phyloP scores from a whole-genome alignment of 2,888 invertebrate genomes.

The Mactromeris polynyma region DNA sequence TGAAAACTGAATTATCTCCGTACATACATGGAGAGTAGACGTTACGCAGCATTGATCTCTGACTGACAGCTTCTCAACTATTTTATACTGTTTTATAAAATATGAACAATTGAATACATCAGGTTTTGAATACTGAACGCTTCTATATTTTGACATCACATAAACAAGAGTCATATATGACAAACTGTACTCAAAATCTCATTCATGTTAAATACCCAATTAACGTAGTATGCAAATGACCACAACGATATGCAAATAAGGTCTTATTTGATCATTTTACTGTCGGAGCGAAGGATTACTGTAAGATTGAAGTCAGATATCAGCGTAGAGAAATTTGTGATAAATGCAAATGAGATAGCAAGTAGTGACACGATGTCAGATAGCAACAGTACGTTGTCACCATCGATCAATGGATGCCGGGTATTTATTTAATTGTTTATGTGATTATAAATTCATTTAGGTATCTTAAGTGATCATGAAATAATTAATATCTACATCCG shows the following conservation, averaged over 20 bases:
- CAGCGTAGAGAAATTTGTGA: neutral
- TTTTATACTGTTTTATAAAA: neutral
- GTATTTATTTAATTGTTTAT: too few species aligned
- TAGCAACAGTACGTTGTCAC: too few species aligned
- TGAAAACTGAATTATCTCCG: too few species aligned
- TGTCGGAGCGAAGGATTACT: neutral
- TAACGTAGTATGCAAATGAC: conserved; percentile 1
- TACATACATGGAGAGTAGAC: too few species aligned
- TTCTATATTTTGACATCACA: neutral
- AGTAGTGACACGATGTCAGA: too few species aligned
- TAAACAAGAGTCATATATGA: neutral
- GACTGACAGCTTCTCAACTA: neutral
- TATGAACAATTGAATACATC: neutral
- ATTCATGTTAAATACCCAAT: conserved; percentile 12
- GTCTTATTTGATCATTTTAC: conserved; percentile 10
- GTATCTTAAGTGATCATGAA: too few species aligned
- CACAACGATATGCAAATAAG: conserved; percentile 5
- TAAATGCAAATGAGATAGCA: neutral
- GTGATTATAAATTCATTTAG: too few species aligned
- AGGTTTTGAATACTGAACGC: neutral
- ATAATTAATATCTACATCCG: too few species aligned
- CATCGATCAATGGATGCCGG: too few species aligned
- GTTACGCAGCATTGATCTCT: too few species aligned
- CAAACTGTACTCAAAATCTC: neutral
- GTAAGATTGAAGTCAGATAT: neutral